Conservation (phyloP, 2,888 invertebrate species). For the Sceliomorpha sp. region DNA sequence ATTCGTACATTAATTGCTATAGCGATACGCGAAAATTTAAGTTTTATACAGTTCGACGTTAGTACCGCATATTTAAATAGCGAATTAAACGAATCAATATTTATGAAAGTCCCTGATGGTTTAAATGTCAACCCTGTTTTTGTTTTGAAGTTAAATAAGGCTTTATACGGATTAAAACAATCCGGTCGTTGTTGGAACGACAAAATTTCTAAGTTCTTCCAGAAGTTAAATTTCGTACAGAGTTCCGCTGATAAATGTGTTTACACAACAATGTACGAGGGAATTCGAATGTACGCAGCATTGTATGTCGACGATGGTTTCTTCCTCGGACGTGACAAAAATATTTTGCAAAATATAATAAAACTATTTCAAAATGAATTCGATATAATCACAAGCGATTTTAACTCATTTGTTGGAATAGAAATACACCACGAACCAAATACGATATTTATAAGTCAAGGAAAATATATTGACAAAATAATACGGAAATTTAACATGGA, state of each 20-base stretch:
- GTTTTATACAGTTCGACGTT: slow-evolving; percentile 20
- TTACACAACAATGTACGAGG: slow-evolving; percentile 10
- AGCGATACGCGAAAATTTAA: too few relatives aligned
- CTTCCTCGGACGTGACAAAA: slow-evolving; percentile 5
- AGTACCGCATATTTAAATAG: slow-evolving; percentile 22
- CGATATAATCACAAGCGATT: slow-evolving; percentile 16
- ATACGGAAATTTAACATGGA: too few relatives aligned
- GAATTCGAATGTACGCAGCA: slow-evolving; percentile 15
- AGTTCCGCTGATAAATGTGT: slow-evolving; percentile 38
- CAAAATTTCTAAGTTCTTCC: slow-evolving; percentile 5
- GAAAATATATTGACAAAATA: slow-evolving; percentile 32
- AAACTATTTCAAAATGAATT: neutral
- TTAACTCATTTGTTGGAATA: slow-evolving; percentile 25
- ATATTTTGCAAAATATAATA: slow-evolving; percentile 10
- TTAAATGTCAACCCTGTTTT: slow-evolving; percentile 2
- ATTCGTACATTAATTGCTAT: too few relatives aligned
- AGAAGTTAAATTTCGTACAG: slow-evolving; percentile 16
- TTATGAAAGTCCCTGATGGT: slow-evolving; percentile 27
- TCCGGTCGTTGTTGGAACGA: too few relatives aligned
- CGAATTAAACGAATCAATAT: slow-evolving; percentile 14
- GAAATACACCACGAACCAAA: slow-evolving; percentile 13
- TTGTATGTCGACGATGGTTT: slow-evolving; percentile 43
- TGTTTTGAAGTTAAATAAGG: slow-evolving; percentile 16
- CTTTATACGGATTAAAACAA: slow-evolving; percentile 32
- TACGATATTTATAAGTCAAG: slow-evolving; percentile 22